Evolutionary conservation across 2,888 invertebrate genomes (phyloP), one percentile per base, ranked within the genome.

Genomic region (Apeira syringaria): DNA sequence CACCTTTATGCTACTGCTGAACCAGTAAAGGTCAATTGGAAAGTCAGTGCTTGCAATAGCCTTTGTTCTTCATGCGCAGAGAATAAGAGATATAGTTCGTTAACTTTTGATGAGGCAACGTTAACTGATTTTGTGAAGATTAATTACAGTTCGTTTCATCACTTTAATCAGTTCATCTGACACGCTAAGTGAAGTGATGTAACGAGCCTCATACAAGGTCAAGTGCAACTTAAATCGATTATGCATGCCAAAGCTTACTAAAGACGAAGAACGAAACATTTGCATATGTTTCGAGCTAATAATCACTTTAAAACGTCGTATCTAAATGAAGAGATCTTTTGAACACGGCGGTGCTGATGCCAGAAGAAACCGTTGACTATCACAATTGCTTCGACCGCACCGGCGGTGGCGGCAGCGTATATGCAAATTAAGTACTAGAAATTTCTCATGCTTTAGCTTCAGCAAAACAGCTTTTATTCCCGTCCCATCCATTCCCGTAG

Each of bases 11-110:
- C 63, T 59, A 20, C 20, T 20, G 7, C 7, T 20, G 7, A 20
- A 20, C 54, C 58, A 44, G 24, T 38, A 83, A 87, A 88, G 87
- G 87, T 87, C 87, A 86, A 72, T 74, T 80, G 70, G 80, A 81
- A 82, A 81, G 80, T 75, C 54, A 63, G 57, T 59, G 55, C 49
- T 37, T 47, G 57, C 59, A 56, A 49, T 25, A 36, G 39, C 46
- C 51, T 47, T 56, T 62, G 58, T 64, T 57, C 46, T 13, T 31
- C 20, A 32, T 20, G 29, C 31, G 28, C 24, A 18, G 35, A 45
- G 40, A 48, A 38, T 40, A 27, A 25, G 36, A 40, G 34, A 51
- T 37, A 40, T 46, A 34, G 39, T 40, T 54, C 53, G 55, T 45
- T 43, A 46, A 34, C 22, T 42, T 27, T 9, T 18, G 24, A 44